Conservation (phyloP, 2,888 invertebrate genomes). For the Caenorhabditis wallacei region DNA sequence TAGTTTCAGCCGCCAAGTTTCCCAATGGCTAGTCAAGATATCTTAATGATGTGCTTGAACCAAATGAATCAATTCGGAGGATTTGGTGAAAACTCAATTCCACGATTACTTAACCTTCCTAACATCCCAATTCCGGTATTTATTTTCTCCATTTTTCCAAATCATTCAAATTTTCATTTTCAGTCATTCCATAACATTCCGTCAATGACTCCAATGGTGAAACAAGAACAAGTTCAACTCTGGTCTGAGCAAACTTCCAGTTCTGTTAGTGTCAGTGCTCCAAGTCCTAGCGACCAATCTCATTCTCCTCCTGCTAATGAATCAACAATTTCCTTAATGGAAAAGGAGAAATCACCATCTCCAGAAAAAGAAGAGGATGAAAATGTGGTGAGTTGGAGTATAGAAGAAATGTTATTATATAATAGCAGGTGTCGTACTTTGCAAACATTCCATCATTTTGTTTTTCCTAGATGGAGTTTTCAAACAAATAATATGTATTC, state of each 20-base stretch:
- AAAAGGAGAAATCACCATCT: conserved; percentile 51
- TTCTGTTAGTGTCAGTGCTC: conserved; percentile 61
- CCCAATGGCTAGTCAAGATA: conserved; percentile 70
- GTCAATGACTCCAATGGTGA: conserved; percentile 23
- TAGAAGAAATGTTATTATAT: not conserved
- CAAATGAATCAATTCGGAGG: conserved; percentile 61
- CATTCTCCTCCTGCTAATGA: conserved; percentile 60
- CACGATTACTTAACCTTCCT: conserved; percentile 46
- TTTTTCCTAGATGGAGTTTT: not conserved
- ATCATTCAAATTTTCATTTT: not conserved
- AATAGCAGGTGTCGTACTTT: conserved; percentile 7
- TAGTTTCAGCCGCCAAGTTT: conserved; percentile 46
- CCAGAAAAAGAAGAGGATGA: conserved; percentile 63
- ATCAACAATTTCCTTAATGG: conserved; percentile 28
- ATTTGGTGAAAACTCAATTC: conserved; percentile 52
- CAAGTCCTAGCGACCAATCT: conserved; percentile 64
- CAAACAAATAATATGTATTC: not conserved
- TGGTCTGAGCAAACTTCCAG: conserved; percentile 70
- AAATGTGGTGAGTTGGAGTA: conserved; percentile 37
- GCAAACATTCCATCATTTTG: conserved; percentile 29
- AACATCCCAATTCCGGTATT: conserved; percentile 48
- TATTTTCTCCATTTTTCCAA: too few species aligned
- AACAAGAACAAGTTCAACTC: conserved; percentile 61
- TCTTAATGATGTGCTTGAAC: conserved; percentile 72
- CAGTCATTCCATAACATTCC: conserved; percentile 44